Evolutionary conservation across 2,888 invertebrate species (phyloP), one percentile per base, ranked within the genome.

Genomic region (Leucania comma): DNA sequence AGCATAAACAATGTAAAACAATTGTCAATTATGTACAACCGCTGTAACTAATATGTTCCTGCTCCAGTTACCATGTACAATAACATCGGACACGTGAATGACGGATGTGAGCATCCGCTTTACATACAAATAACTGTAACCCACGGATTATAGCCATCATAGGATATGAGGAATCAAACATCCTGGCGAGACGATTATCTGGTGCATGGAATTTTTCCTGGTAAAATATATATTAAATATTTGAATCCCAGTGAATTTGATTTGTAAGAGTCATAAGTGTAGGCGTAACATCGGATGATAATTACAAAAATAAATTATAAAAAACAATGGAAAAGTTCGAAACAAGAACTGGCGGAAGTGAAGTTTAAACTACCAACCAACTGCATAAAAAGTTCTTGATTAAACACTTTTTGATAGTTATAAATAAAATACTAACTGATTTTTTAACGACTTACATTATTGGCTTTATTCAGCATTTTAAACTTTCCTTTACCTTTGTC

Each of bases 31-130:
- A 85, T 80, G 69, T 57, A 75, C 60, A 77, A 66, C 57, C 73
- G 78, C 81, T 88, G 87, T 85, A 85, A 86, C 88, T 88, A 89
- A 90, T 88, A 86, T 83, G 80, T 86, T 81, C 83, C 69, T 89
- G 93, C 92, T 92, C 94, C 90, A 92, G 88, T 93, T 92, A 88
- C 84, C 84, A 76, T 81, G 82, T 83, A 92, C 92, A 91, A 92
- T 91, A 88, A 86, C 87, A 87, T 80, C 75, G 80, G 84, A 78
- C 85, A 86, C 85, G 87, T 87, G 83, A 87, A 90, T 89, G 87
- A 89, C 94, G 94, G 94, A 94, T 89, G 93, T 86, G 66, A 60
- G 79, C 93, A 91, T 94, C 94, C 94, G 93, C 82, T 87, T 83
- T 73, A 75, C 77, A 86, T 86, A 87, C 86, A 85, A 89, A 90